Conservation (phyloP, 2,113 vertebrate genomes). For the Sceloporus undulatus region DNA sequence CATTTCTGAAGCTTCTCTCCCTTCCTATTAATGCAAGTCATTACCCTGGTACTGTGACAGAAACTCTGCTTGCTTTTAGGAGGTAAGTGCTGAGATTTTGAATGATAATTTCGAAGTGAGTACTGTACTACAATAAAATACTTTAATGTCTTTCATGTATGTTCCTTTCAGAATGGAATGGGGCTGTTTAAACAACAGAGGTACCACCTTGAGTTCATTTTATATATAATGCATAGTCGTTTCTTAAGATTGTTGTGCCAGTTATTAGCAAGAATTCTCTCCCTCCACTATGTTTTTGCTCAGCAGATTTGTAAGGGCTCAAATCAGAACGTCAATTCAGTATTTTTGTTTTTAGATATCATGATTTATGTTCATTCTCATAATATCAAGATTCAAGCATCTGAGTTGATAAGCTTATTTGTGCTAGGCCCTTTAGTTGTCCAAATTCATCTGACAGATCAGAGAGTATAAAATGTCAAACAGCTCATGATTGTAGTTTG, state of each 20-base stretch:
- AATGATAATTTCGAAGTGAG: neutral
- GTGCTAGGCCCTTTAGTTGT: neutral
- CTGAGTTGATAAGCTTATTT: neutral
- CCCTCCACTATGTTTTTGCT: neutral
- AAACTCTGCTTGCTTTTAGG: conserved; percentile 21
- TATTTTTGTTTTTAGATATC: neutral
- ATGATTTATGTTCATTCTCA: neutral
- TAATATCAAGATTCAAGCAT: neutral
- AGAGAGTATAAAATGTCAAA: neutral
- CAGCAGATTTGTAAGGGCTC: neutral
- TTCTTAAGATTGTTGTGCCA: conserved; percentile 11
- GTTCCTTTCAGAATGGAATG: neutral
- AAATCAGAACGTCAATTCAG: neutral
- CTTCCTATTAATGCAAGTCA: conserved; percentile 1
- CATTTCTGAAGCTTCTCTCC: neutral
- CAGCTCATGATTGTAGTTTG: neutral
- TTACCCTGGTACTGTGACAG: neutral
- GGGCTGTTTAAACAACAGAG: neutral
- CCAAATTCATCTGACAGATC: neutral
- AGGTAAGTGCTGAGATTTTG: conserved; percentile 8
- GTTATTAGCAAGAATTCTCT: neutral
- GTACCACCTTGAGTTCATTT: neutral
- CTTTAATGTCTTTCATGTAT: neutral
- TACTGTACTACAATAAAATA: neutral
- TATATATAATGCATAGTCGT: neutral